A percentile compares a stretch with the other conserved stretches of the same genome.
phyloP scores from a whole-genome alignment of 2,888 invertebrate species.

The Cosmopolites sordidus region DNA sequence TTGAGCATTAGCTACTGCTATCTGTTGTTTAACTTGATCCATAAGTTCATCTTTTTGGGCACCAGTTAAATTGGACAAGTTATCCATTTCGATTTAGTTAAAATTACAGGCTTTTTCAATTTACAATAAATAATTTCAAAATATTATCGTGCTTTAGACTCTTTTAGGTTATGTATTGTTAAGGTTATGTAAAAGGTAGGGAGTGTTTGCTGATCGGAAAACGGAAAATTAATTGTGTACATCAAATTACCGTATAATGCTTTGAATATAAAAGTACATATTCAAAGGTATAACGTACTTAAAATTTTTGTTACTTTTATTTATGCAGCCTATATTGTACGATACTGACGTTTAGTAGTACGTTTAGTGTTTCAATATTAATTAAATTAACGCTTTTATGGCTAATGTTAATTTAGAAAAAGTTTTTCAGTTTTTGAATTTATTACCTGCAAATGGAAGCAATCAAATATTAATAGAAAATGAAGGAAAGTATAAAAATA shows the following conservation, averaged over 20 bases:
- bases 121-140: neutral
- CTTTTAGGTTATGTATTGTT: neutral
- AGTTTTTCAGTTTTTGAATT: neutral
- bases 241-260: too few species aligned
- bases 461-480: too few species aligned
- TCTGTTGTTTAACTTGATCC: constrained; percentile 93
- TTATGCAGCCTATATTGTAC: too few species aligned
- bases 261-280: too few species aligned
- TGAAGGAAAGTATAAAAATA: too few species aligned
- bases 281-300: too few species aligned
- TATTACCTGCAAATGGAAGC: too few species aligned
- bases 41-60: constrained; percentile 82
- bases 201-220: neutral
- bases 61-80: constrained; percentile 53
- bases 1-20: constrained; percentile 89
- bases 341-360: too few species aligned
- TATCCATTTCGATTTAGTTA: constrained; percentile 30
- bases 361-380: too few species aligned
- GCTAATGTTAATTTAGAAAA: neutral
- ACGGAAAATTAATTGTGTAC: too few species aligned
- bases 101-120: neutral
- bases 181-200: neutral
- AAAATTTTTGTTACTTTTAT: too few species aligned
- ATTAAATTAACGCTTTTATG: too few species aligned
- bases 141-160: neutral